These are phyloP conservation scores for Dryadula phaetusa DNA, from an alignment of 2,888 invertebrate genomes.

Conservation along the genomic window DNA sequence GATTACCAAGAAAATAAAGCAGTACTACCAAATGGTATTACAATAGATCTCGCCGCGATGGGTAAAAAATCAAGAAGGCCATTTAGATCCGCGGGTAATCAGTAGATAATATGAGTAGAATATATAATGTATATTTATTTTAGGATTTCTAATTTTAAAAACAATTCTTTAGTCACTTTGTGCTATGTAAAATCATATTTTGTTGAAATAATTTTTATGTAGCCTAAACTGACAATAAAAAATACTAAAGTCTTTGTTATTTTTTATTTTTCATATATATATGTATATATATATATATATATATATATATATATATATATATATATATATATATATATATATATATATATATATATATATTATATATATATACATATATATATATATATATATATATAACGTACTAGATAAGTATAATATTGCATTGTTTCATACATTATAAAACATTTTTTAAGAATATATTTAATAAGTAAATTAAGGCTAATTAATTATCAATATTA, in stretches of 20 bases:
- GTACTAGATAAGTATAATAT: too few species aligned
- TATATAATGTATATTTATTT: slow-evolving; percentile 73
- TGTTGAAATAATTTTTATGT: slow-evolving; percentile 52
- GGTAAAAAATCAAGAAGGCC: slow-evolving; percentile 90
- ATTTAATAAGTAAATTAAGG: too few species aligned
- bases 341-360: too few species aligned
- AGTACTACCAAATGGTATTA: slow-evolving; percentile 88
- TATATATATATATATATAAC: too few species aligned
- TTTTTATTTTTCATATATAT: slow-evolving; percentile 16
- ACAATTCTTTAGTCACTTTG: slow-evolving; percentile 66
- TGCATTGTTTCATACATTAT: too few species aligned
- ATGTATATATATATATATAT: too few species aligned
- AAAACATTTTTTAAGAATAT: too few species aligned
- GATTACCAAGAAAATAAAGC: slow-evolving; percentile 90
- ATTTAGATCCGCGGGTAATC: slow-evolving; percentile 80
- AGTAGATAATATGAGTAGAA: slow-evolving; percentile 66
- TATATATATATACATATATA: too few species aligned
- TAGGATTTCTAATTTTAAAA: slow-evolving; percentile 72
- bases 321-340: too few species aligned
- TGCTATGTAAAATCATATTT: slow-evolving; percentile 54
- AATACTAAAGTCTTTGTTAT: slow-evolving; percentile 46
- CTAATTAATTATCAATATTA: too few species aligned
- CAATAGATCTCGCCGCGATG: slow-evolving; percentile 88
- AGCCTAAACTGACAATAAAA: slow-evolving; percentile 56
- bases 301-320: too few species aligned